Base-by-base conservation (phyloP, 1,140 invertebrate species). In the Apis mellifera region DNA sequence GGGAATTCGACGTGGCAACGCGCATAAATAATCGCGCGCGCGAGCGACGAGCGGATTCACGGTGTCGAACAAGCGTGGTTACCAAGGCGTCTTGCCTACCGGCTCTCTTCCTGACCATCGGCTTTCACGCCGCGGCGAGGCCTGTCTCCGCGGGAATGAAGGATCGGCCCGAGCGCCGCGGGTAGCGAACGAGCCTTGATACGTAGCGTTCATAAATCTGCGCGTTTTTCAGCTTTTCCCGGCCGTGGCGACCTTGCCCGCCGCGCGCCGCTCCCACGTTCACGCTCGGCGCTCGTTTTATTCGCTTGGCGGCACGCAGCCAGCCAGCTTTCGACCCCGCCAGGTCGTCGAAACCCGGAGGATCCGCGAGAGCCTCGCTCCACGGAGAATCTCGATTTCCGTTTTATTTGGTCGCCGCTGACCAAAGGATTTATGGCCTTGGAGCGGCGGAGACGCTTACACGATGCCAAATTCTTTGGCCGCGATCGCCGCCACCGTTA, bases 1-100 rank as follows among this genome's bases (percentile, higher is more conserved):
- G 32, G 32, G 32, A 7, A 42, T 42, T 42, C 32, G 32, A 42
- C 32, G 32, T 42, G 68, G 68, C 78, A 84, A 86, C 48, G 64
- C 69, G 84, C 84, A 90, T 90, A 89, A 89, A 90, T 89, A 90
- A 90, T 71, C 54, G 59, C 64, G n/a, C 48, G 52, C 26, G 52
- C 23, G 17, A 23, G 55, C 13, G 12, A 78, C 80, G 71, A 59
- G 65, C 65, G 32, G 5, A 48, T 64, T 55, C 32, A 50, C 80
- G 32, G 65, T 86, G 85, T 87, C 84, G 80, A 79, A 86, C 84
- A 79, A 87, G 84, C 84, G 26, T 77, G 68, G 60, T 83, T 86
- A 87, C 86, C 62, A 86, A 78, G 26, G 60, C 48, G 57, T 59
- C 1, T 42, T 42, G 54, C 12, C 64, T 65, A 75, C 71, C 69